Evolutionary conservation across 1,140 invertebrate genomes (phyloP), one percentile per base, ranked within the genome.

Genomic region (Tetranychus cinnabarinus): DNA sequence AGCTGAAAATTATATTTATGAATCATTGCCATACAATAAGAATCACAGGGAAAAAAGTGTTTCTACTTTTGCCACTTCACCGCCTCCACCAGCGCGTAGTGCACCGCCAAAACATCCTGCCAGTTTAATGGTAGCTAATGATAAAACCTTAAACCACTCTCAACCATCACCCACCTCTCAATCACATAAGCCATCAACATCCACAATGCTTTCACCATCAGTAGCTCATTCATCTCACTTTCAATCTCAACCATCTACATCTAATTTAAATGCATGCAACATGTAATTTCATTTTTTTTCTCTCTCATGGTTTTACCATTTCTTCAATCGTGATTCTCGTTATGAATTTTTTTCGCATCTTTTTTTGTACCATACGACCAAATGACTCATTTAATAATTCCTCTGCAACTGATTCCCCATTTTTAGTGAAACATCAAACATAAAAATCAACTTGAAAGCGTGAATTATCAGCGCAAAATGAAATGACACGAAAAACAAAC

Each of bases 11-110:
- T 42, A 42, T 42, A 42, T 42, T 42, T 42, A 42, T 10, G 39
- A 42, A 10, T 62, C 66, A 5, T 60, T 52, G 5, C 59, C 66
- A 4, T 68, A 68, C 31, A 65, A 61, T 56, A 67, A 64, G n/a
- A 56, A 66, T 56, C 66, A 65, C n/a, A 50, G 63, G 5, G 23
- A 58, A n/a, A 52, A 52, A 52, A 33, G 50, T 8, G 50, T n/a
- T n/a, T 33, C 50, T n/a, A 33, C n/a, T 23, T 31, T 33, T 52
- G 31, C 33, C 42, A 23, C 37, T 7, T 45, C 57, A 42, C 31
- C 36, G 2, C 37, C 37, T n/a, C 42, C 57, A 31, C 37, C 37
- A 33, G 12, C 42, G 1, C 37, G 5, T 8, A 15, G n/a, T 23
- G 34, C 12, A 42, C 37, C 37, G 31, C 23, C 57, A 42, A 42